Evolutionary conservation across 2,797 vertebrate species (phyloP).

Genomic region (Leptatherina wallacei): DNA sequence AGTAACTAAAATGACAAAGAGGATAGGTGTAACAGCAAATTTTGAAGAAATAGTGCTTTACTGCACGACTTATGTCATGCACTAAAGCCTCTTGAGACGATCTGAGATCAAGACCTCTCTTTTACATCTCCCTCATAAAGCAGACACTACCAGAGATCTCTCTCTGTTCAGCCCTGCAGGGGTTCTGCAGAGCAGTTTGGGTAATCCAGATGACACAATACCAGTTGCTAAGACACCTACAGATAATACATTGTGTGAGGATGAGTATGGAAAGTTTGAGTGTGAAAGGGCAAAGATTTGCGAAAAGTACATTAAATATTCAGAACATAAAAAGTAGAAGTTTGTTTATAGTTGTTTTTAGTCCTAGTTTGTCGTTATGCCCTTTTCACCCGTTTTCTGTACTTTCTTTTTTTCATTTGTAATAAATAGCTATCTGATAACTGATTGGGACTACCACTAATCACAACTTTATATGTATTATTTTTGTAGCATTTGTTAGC

Average conservation of each 20-base stretch:
- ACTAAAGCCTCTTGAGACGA: slow-evolving; percentile 36
- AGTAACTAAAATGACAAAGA: not conserved
- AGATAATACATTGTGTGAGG: slow-evolving; percentile 64
- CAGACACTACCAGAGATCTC: slow-evolving; percentile 26
- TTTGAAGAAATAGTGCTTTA: not conserved
- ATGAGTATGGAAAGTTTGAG: slow-evolving; percentile 31
- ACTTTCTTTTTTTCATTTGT: not conserved
- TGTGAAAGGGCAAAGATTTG: not conserved
- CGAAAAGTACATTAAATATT: slow-evolving; percentile 1
- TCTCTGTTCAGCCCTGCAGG: slow-evolving; percentile 51
- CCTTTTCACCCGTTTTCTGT: not conserved
- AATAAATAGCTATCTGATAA: not conserved
- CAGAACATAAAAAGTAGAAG: not conserved
- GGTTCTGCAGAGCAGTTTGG: slow-evolving; percentile 62
- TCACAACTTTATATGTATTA: too few species aligned
- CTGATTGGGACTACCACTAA: not conserved
- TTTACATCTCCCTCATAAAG: slow-evolving; percentile 49
- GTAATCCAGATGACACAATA: slow-evolving; percentile 77
- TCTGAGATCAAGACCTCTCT: slow-evolving; percentile 56
- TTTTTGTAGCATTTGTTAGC: too few species aligned
- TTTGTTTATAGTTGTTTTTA: not conserved
- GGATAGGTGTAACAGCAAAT: not conserved
- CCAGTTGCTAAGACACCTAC: slow-evolving; percentile 77
- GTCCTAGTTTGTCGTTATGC: not conserved
- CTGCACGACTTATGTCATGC: slow-evolving; percentile 14